Percentiles rank a stretch among this genome's conserved stretches.
These are phyloP conservation scores for Oreortyx pictus DNA, from an alignment of 2,797 vertebrate genomes.

Conservation along the genomic window DNA sequence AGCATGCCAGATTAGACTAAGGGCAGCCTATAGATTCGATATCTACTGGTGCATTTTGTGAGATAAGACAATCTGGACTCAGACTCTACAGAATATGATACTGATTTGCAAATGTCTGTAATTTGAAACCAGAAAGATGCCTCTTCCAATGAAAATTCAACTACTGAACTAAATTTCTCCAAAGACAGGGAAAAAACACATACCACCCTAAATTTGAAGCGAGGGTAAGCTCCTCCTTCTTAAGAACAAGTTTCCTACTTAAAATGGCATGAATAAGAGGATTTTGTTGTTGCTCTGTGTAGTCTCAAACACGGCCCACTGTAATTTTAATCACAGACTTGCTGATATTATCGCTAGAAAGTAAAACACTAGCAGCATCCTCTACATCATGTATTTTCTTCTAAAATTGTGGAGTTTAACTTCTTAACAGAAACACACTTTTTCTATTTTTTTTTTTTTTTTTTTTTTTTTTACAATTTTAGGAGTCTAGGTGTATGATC, in stretches of 20 bases:
- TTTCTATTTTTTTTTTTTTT: neutral
- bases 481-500: neutral
- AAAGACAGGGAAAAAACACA: neutral
- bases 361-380: neutral
- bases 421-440: neutral
- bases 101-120: neutral
- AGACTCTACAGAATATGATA: neutral
- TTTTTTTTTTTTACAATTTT: accelerated
- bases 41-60: neutral
- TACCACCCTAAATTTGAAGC: neutral
- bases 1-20: neutral
- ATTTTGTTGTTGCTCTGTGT: neutral
- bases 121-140: neutral
- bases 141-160: neutral
- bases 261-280: neutral
- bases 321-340: neutral
- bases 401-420: neutral
- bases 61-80: neutral
- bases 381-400: neutral
- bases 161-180: neutral
- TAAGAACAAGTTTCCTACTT: neutral
- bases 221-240: neutral
- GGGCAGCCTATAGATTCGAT: neutral
- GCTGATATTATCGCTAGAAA: neutral
- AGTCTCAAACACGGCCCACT: neutral